Base-by-base conservation (phyloP, 2,113 vertebrate species). In the Chaetodon auriga region DNA sequence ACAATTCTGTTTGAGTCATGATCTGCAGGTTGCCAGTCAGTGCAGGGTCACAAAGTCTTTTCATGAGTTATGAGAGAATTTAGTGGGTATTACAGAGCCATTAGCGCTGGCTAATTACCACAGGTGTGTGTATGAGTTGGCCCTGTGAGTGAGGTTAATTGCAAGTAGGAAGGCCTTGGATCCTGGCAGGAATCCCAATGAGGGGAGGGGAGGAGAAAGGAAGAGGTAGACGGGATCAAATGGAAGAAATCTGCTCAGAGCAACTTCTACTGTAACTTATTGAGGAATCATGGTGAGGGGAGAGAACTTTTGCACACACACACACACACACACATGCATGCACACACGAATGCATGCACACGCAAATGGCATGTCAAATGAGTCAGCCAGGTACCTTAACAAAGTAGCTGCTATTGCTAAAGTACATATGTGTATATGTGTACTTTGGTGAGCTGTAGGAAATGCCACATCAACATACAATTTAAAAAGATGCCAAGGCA, bases 141-240 rank as follows among this genome's bases (percentile, higher is more conserved):
- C 81, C 78, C 83, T 82, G 87, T 88, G 87, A 90, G 79, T 70
- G 88, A 93, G 93, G 94, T 95, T 94, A 94, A 94, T 94, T 95
- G 90, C 87, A 84, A 83, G 86, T 75, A 84, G 80, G 91, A 89
- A 91, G 82, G 89, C 81, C 87, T 78, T 49, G 18, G 75, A 87
- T 80, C 81, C 57, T 51, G 19, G 79, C 65, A 70, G 69, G 57
- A 68, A 76, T 68, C 64, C 84, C 70, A 19, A 5, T 36, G 2
- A 70, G 61, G 9, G 12, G 69, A 64, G 63, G 51, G 46, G 69
- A 63, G 60, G 53, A 5, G 60, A 66, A 41, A 63, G 62, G 81
- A 81, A 68, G 54, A 16, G 19, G 68, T 46, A 65, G 80, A 79
- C 75, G 2, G 9, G 79, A 76, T 74, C 78, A 86, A 61, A 81